These are phyloP conservation scores for Micromussa lordhowensis DNA, from an alignment of 92 coral and sea anemone species.

Conservation along the genomic window DNA sequence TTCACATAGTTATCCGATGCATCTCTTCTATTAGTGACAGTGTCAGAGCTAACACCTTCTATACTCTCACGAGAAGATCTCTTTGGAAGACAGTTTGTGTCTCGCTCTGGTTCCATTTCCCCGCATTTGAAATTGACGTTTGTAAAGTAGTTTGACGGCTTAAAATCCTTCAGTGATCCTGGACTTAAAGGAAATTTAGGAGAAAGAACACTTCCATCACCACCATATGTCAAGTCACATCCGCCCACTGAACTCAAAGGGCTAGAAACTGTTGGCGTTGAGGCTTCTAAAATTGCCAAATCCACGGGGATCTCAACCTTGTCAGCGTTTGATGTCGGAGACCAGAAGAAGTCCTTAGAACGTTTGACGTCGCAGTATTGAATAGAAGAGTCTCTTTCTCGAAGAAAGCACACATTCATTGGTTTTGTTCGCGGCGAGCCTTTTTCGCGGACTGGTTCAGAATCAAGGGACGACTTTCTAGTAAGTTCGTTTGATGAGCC, in stretches of 20 bases:
- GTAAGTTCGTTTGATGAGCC: background rate
- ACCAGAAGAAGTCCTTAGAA: constrained; percentile 38
- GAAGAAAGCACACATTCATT: constrained; percentile 26
- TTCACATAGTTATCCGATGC: constrained; percentile 14
- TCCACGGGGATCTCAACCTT: constrained; percentile 65
- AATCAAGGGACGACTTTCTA: constrained; percentile 24
- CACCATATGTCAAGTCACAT: constrained; percentile 7
- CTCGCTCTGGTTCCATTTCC: constrained; percentile 84
- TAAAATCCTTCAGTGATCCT: constrained; percentile 61
- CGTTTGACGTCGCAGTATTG: background rate
- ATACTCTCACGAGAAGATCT: background rate
- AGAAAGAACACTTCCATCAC: constrained; percentile 28
- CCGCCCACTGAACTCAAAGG: constrained; percentile 8
- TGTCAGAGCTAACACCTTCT: background rate
- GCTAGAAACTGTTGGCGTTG: constrained; percentile 3
- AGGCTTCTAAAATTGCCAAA: constrained; percentile 61
- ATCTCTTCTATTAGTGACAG: constrained; percentile 1
- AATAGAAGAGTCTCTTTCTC: constrained; percentile 53
- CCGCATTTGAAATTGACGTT: constrained; percentile 51
- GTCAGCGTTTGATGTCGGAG: constrained; percentile 17
- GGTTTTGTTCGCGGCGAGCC: constrained; percentile 37
- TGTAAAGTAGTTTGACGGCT: constrained; percentile 61
- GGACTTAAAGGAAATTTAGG: constrained; percentile 57
- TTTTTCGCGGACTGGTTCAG: constrained; percentile 38
- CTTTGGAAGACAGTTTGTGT: constrained; percentile 27